Conservation (phyloP, 2,797 vertebrate species). For the Cuculus canorus region DNA sequence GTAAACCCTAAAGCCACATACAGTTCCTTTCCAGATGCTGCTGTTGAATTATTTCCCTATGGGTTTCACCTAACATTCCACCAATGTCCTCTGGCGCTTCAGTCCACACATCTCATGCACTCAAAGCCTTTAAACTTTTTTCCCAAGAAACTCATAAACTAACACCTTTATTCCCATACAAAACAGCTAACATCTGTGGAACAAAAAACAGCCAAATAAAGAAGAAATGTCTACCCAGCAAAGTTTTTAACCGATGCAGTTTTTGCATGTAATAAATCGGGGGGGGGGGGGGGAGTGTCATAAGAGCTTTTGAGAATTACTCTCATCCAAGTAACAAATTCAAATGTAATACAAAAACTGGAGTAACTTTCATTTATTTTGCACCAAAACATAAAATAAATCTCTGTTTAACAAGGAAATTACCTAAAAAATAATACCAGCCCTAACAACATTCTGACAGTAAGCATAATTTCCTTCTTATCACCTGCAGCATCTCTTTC, state of each 20-base stretch:
- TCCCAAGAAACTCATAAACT: slow-evolving; percentile 76
- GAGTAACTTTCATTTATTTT: slow-evolving; percentile 24
- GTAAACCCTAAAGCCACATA: slow-evolving; percentile 67
- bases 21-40: slow-evolving; percentile 80
- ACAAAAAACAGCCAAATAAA: slow-evolving; percentile 62
- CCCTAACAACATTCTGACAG: neutral
- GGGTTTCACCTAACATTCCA: slow-evolving; percentile 74
- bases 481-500: neutral
- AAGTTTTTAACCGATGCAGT: slow-evolving; percentile 2
- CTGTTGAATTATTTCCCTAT: slow-evolving; percentile 70
- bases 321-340: slow-evolving; percentile 29
- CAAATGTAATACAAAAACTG: neutral
- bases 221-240: slow-evolving; percentile 21
- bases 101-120: slow-evolving; percentile 56
- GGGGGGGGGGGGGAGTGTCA: no score
- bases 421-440: slow-evolving; percentile 1
- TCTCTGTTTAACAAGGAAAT: slow-evolving; percentile 22
- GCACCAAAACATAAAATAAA: neutral
- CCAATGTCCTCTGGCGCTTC: slow-evolving; percentile 66
- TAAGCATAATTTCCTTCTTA: neutral
- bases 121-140: slow-evolving; percentile 70
- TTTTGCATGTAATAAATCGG: slow-evolving; percentile 60
- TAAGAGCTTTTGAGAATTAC: slow-evolving; percentile 22
- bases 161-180: slow-evolving; percentile 77
- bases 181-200: slow-evolving; percentile 77